Evolutionary conservation across 2,797 vertebrate species (phyloP).

Genomic region (Mus caroli): DNA sequence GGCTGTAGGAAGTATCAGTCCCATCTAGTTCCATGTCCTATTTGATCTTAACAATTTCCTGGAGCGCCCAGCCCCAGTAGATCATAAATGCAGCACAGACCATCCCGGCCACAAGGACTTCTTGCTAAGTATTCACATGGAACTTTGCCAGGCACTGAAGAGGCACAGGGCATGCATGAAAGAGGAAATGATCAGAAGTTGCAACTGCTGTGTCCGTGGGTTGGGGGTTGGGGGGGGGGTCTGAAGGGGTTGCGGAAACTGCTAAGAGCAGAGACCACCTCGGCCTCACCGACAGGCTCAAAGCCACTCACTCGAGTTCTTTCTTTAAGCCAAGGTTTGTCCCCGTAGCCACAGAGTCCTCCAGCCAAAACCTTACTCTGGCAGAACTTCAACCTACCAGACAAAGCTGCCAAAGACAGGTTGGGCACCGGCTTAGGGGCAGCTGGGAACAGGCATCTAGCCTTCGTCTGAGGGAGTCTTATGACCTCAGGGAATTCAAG

Average conservation of each 20-base stretch:
- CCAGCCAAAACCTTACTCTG: slow-evolving; percentile 75
- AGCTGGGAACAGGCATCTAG: slow-evolving; percentile 62
- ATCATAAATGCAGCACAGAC: neutral
- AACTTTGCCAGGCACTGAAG: slow-evolving; percentile 29
- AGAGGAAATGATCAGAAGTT: slow-evolving; percentile 33
- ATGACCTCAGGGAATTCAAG: slow-evolving; percentile 80
- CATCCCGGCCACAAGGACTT: neutral
- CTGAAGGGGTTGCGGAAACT: slow-evolving; percentile 53
- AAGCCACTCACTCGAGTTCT: slow-evolving; percentile 48
- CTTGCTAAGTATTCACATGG: slow-evolving; percentile 34
- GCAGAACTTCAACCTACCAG: slow-evolving; percentile 65
- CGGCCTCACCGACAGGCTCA: neutral
- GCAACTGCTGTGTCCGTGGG: slow-evolving; percentile 31
- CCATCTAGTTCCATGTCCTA: neutral
- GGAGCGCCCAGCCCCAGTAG: slow-evolving; percentile 7
- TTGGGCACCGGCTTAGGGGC: slow-evolving; percentile 73
- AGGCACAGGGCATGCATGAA: neutral
- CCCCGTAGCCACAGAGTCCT: slow-evolving; percentile 72
- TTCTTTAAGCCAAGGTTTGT: slow-evolving; percentile 71
- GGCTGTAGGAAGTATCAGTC: neutral
- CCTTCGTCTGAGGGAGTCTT: slow-evolving; percentile 74
- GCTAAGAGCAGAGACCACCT: slow-evolving; percentile 30
- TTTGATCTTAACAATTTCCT: slow-evolving; percentile 27
- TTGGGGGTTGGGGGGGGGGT: slow-evolving; percentile 54
- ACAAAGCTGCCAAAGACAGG: slow-evolving; percentile 78